These are phyloP conservation scores for Falco naumanni DNA, from an alignment of 2,797 vertebrate species.

Conservation along the genomic window DNA sequence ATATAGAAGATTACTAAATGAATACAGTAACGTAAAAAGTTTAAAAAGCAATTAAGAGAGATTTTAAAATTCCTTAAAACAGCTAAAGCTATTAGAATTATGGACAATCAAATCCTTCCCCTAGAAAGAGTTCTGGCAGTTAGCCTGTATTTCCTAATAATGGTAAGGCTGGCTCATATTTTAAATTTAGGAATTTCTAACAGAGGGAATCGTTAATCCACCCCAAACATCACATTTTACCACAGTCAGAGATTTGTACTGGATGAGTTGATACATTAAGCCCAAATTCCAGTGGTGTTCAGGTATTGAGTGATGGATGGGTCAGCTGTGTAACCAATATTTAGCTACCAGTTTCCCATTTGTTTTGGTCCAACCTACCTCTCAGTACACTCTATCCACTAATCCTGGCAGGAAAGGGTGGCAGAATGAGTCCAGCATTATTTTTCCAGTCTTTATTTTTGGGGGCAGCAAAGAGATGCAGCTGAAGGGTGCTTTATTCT, in stretches of 20 bases:
- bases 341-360: not conserved
- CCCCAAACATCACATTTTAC: not conserved
- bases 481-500: not conserved
- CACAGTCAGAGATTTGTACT: not conserved
- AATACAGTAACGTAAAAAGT: not conserved
- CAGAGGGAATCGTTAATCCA: not conserved
- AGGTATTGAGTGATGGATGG: not conserved
- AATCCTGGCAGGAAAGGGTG: not conserved
- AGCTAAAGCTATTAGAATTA: not conserved
- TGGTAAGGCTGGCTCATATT: not conserved
- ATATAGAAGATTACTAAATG: not conserved
- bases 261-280: not conserved
- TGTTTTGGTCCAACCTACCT: not conserved
- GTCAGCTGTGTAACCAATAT: not conserved
- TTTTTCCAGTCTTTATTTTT: not conserved
- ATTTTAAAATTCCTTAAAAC: not conserved
- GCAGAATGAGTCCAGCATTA: not conserved
- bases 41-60: not conserved
- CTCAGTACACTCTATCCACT: accelerated
- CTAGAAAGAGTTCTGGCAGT: not conserved
- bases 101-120: not conserved
- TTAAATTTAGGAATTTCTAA: not conserved
- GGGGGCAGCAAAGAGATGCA: not conserved
- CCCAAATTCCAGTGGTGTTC: not conserved
- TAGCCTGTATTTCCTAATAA: not conserved